Base-by-base conservation (phyloP, 2,888 invertebrate genomes). In the Drosophila tanythrix region DNA sequence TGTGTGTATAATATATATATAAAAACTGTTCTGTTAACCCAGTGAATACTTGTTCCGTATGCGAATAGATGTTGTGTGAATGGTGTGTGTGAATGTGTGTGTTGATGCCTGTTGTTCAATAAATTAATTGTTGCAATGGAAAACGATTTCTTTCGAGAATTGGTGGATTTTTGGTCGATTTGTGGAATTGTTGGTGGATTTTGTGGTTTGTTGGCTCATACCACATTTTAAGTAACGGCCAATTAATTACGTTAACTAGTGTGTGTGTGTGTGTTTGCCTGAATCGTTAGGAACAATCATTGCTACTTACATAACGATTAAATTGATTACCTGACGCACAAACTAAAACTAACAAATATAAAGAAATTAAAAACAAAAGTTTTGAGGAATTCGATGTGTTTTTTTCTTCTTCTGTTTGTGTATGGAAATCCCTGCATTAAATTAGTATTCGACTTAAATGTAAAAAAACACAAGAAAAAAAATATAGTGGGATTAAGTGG, bases 241-340 rank as follows among this genome's bases (percentile, higher is more conserved):
- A 85, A 85, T 90, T 88, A 76, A 88, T 89, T 85, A 78, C 73
- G 74, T 78, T 76, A 85, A 87, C 82, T 89, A 85, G 72, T 71
- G 60, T 70, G 27, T 38, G 40, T 69, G 72, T 71, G 60, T 70
- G 27, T 38, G 40, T 69, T 72, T 75, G 89, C 89, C 86, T 89
- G 86, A 87, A 79, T 77, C 73, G 74, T 81, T 87, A 87, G 86
- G 86, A 87, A 87, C 86, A 85, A 87, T 89, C 75, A 84, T 78
- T 86, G 78, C 89, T 81, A 82, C 70, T 87, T 79, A 87, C 52
- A 65, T 77, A 84, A 75, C 71, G 65, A 74, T 70, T 66, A 48
- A 51, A 48, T 52, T 58, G 62, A 66, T 62, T 66, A 79, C 79
- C 80, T 79, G 79, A 71, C 60, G 55, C 58, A 61, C 53, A 48